Percentiles rank a stretch among this genome's conserved stretches.
Conservation (phyloP, 2,797 vertebrate species). For the Rachycentron canadum region DNA sequence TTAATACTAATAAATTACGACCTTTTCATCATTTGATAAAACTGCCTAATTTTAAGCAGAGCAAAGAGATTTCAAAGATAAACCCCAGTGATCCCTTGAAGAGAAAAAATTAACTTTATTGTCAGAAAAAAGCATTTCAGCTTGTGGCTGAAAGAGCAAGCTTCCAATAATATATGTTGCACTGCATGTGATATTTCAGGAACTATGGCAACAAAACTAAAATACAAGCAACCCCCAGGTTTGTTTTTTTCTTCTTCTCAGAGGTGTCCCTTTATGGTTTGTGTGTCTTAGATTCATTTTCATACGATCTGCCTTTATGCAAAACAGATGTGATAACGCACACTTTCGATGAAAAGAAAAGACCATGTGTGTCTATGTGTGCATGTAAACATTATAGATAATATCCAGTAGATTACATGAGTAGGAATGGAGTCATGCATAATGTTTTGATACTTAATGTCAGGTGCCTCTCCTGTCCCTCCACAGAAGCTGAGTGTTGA, state of each 20-base stretch:
- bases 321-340: conserved; percentile 63
- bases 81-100: no score
- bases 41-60: not conserved
- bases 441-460: conserved; percentile 9
- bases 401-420: conserved; percentile 43
- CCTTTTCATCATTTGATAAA: not conserved
- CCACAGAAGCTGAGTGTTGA: conserved; percentile 89
- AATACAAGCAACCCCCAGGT: conserved; percentile 10
- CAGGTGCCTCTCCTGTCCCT: conserved; percentile 8
- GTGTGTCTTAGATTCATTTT: conserved; percentile 60
- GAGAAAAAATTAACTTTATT: not conserved
- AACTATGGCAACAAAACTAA: conserved; percentile 42
- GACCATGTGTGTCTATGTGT: not conserved
- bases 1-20: not conserved
- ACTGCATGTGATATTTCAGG: conserved; percentile 9
- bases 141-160: not conserved
- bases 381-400: conserved; percentile 14
- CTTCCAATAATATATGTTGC: not conserved
- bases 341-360: conserved; percentile 35
- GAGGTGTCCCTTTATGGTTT: conserved; percentile 42
- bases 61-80: not conserved
- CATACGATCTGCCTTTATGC: conserved; percentile 73
- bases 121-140: not conserved
- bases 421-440: not conserved
- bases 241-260: conserved; percentile 26